Evolutionary conservation across 2,888 invertebrate species (phyloP), one percentile per base, ranked within the genome.

Genomic region (Mesorhabditis spiculigera): DNA sequence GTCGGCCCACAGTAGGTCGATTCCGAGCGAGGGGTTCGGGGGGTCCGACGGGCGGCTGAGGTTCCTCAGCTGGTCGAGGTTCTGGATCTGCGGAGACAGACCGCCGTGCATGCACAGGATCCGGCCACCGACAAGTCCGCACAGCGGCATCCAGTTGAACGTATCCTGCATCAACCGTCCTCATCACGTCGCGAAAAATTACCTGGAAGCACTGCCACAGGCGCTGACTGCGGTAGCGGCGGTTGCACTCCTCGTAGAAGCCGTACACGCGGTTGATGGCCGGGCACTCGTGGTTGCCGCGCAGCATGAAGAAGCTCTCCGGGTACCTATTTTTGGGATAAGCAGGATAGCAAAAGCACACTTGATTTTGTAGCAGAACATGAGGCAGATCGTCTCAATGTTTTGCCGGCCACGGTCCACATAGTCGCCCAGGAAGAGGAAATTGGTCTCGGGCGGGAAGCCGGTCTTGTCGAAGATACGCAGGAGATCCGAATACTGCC

Each of bases 181-280:
- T 28, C 28, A 28, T 28, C 28, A 28, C 28, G 28, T 28, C 28
- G 28, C 28, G 28, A 28, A 28, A 28, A 28, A 28, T 28, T 28
- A 28, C 28, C 28, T 28, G 28, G 75, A 83, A 82, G 45, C 67
- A 63, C 50, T 72, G 68, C 80, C 80, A 81, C 65, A 81, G 75
- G n/a, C 78, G 73, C 8, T 73, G 67, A 66, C 74, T 75, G 72
- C 78, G 78, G 75, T 80, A 82, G 65, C 77, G 28, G 28, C 28
- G 28, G 28, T 28, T 28, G 28, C 28, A 28, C 28, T 28, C 28
- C 28, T 28, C 28, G 70, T 76, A 80, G 77, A 82, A 81, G 4
- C 82, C 82, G 71, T 82, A 82, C 68, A 81, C 82, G 43, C 82
- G 79, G 70, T 82, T 82, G 75, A 81, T 81, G 61, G 78, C 79